Percentiles rank a stretch among this genome's conserved stretches.
phyloP scores from a whole-genome alignment of 2,888 invertebrate species.

The Agonum fuliginosum region DNA sequence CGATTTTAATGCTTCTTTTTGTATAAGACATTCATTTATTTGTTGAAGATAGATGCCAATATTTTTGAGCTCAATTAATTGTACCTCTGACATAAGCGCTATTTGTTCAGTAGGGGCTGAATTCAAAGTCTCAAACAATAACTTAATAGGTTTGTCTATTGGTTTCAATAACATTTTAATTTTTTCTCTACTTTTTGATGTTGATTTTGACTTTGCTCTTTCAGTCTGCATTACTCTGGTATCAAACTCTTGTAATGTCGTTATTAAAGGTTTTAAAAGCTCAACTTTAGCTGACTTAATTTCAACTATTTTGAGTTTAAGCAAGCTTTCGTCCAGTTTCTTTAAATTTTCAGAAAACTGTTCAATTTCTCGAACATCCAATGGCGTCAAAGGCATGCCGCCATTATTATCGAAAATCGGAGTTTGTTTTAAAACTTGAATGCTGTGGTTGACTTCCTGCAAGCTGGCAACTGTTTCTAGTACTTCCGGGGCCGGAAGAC shows the following conservation, averaged over 20 bases:
- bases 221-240: conserved; percentile 34
- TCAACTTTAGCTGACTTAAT: conserved; percentile 22
- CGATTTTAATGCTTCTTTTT: conserved; percentile 17
- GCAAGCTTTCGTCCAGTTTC: conserved; percentile 67
- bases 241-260: conserved; percentile 39
- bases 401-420: conserved; percentile 60
- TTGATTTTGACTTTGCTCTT: conserved; percentile 34
- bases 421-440: conserved; percentile 62
- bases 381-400: not conserved
- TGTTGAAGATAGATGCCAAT: conserved; percentile 43
- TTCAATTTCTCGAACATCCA: conserved; percentile 67
- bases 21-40: conserved; percentile 35
- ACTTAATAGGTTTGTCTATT: conserved; percentile 45
- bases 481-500: conserved; percentile 31
- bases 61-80: conserved; percentile 23
- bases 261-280: conserved; percentile 45
- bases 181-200: conserved; percentile 38
- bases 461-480: conserved; percentile 40
- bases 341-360: conserved; percentile 66
- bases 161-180: conserved; percentile 44
- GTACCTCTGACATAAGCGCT: conserved; percentile 22
- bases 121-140: conserved; percentile 25
- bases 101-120: conserved; percentile 18
- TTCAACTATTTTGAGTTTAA: conserved; percentile 57
- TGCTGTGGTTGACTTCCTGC: conserved; percentile 50